Conservation (phyloP, 2,888 invertebrate species). For the Isotomurus palustris region DNA sequence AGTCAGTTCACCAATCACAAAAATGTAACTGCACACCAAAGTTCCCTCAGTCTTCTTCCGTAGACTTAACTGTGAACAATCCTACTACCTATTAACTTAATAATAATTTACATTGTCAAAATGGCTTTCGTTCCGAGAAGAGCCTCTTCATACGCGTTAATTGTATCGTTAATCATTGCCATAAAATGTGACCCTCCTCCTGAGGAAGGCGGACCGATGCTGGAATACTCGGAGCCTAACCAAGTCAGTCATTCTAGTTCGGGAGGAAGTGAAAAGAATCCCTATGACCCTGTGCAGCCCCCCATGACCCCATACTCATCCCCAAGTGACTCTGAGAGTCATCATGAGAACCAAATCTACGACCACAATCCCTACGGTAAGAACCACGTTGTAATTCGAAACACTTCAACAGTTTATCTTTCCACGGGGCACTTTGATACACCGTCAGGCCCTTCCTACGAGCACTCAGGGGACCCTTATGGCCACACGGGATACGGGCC, state of each 20-base stretch:
- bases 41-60: neutral
- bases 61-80: no score
- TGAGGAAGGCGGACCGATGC: neutral
- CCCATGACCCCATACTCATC: no score
- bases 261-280: neutral
- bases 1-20: no score
- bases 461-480: neutral
- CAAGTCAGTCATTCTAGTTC: neutral
- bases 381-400: no score
- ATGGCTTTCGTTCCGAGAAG: neutral
- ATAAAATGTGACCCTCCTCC: conserved; percentile 8
- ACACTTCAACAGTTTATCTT: no score
- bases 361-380: neutral
- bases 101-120: no score
- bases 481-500: neutral
- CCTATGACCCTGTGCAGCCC: neutral
- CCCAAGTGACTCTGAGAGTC: neutral
- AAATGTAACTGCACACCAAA: neutral
- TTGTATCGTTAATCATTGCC: conserved; percentile 5
- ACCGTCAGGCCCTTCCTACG: neutral
- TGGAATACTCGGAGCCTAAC: conserved; percentile 1
- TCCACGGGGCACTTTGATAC: no score
- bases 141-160: conserved; percentile 2
- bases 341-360: conserved; percentile 1
- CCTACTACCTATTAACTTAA: no score